A percentile compares a stretch with the other conserved stretches of the same genome.
Evolutionary conservation across 2,113 vertebrate genomes (phyloP).

Genomic region (Puffinus mauretanicus): DNA sequence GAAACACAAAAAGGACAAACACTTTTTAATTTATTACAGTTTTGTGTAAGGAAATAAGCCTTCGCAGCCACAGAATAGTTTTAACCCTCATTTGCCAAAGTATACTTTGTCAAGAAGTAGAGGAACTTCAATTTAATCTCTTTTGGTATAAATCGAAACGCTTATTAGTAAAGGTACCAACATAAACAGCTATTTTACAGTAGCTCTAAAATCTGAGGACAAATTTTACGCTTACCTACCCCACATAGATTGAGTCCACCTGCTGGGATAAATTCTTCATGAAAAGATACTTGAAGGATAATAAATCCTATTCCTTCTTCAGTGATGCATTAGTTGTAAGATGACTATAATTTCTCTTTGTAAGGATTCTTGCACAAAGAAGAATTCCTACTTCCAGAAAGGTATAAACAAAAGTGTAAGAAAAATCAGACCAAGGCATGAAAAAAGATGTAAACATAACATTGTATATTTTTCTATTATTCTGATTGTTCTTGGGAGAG

Average conservation of each 20-base stretch:
- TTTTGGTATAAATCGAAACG: conserved; percentile 23
- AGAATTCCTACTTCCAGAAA: conserved; percentile 47
- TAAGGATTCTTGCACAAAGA: conserved; percentile 58
- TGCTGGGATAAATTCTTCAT: conserved; percentile 68
- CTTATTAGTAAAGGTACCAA: conserved; percentile 7
- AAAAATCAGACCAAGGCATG: conserved; percentile 53
- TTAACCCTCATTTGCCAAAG: conserved; percentile 8
- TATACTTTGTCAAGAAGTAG: conserved; percentile 1
- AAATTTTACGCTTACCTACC: conserved; percentile 48
- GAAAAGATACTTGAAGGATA: conserved; percentile 64
- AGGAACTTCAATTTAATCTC: conserved; percentile 34
- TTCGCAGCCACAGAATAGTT: neutral
- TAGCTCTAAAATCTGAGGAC: conserved; percentile 39
- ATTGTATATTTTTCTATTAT: conserved; percentile 61
- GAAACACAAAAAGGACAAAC: neutral
- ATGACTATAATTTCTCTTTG: conserved; percentile 75
- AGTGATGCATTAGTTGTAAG: conserved; percentile 67
- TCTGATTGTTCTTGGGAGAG: conserved; percentile 61
- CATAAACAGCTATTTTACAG: conserved; percentile 43
- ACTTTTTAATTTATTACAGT: neutral
- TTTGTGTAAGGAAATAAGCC: conserved; percentile 8
- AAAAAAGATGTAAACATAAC: conserved; percentile 31
- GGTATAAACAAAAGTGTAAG: neutral
- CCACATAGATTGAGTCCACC: conserved; percentile 49
- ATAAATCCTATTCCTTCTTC: conserved; percentile 72